Evolutionary conservation across 1,140 invertebrate genomes (phyloP), one percentile per base, ranked within the genome.

Genomic region (Zaprionus taronus): DNA sequence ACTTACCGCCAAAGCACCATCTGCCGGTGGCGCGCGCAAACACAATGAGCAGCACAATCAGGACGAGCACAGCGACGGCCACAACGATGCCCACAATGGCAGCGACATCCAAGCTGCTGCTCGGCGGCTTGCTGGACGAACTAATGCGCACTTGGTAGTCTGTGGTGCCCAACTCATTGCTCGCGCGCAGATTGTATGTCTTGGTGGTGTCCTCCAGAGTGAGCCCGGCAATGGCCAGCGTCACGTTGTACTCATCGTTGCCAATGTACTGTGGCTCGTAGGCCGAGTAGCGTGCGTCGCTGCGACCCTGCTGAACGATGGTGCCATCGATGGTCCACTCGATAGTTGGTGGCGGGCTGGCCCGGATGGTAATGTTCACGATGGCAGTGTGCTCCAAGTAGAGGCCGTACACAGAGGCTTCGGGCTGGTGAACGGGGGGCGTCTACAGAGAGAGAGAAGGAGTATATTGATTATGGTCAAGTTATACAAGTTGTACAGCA

Each of bases 1-100:
- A 96, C 95, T 96, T 93, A 97, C 96, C 96, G 93, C 95, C 96
- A 92, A 97, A 97, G 93, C 96, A 97, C 96, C 96, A 97, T 92
- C 96, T 94, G 80, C 96, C 96, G 60, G 96, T 96, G 53, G 95
- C 95, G 77, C 96, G 95, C 53, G 96, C 96, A 91, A 97, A 96
- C 49, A 96, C 93, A n/a, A 96, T 79, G 26, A 97, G 92, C 67
- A 95, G 95, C 12, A 96, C 93, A 64, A 95, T 93, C 22, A 96
- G 93, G 5, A 97, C 92, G 0, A 97, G 85, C 17, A 96, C 91
- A 60, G 96, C 92, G 9, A 96, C 94, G 12, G 94, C 95, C 4
- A 96, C 94, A 24, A 97, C 95, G 60, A 97, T 96, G 53, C 95
- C 96, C 47, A 96, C 95, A 66, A 97, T 96, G 2, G 95, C 95